Conservation (phyloP, 2,797 vertebrate genomes). For the Fratercula arctica region DNA sequence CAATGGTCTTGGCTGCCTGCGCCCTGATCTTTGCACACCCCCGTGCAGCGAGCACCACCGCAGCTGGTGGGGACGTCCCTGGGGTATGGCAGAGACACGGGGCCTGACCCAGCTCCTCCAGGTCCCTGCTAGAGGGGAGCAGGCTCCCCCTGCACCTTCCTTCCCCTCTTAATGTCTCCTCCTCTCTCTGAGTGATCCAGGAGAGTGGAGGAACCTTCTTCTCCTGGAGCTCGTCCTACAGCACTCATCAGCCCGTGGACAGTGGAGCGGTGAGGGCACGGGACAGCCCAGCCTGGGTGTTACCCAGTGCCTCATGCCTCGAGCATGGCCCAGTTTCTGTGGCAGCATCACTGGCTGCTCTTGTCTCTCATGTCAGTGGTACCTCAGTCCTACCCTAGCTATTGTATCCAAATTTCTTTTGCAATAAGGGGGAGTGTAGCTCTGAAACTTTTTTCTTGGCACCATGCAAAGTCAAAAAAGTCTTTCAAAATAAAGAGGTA, state of each 20-base stretch:
- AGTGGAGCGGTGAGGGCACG: neutral
- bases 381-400: neutral
- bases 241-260: neutral
- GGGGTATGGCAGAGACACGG: neutral
- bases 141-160: neutral
- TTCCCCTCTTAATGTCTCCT: neutral
- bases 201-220: neutral
- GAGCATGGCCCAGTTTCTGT: neutral
- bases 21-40: neutral
- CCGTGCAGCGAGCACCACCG: accelerated
- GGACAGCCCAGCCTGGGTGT: neutral
- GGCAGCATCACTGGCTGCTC: neutral
- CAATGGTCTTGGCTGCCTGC: accelerated
- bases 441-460: neutral
- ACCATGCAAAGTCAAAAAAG: neutral
- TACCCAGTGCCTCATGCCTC: accelerated
- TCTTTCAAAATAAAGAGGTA: neutral
- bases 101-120: neutral
- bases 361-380: neutral
- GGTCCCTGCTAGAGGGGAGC: neutral
- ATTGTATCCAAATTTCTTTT: neutral
- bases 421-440: neutral
- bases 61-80: neutral
- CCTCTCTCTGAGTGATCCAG: neutral
- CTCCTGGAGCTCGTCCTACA: neutral